Conservation (phyloP, 2,113 vertebrate species). For the Oryzias celebensis region DNA sequence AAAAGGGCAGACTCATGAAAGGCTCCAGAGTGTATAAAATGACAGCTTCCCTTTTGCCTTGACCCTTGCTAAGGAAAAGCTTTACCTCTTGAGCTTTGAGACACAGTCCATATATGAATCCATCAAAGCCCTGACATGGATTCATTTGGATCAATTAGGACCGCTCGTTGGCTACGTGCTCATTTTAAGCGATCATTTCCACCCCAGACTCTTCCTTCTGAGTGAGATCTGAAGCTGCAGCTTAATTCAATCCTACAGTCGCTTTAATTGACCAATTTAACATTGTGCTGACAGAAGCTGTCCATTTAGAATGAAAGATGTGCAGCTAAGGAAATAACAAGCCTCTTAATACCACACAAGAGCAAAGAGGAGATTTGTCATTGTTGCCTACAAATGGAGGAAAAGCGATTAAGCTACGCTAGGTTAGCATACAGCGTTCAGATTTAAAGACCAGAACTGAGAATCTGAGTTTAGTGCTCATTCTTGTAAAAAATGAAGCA, state of each 20-base stretch:
- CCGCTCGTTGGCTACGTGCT: slow-evolving; percentile 64
- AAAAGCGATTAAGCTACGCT: slow-evolving; percentile 56
- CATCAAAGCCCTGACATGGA: slow-evolving; percentile 67
- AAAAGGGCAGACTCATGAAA: slow-evolving; percentile 13
- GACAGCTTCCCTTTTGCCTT: slow-evolving; percentile 22
- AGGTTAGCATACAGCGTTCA: slow-evolving; percentile 39
- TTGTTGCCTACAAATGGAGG: slow-evolving; percentile 58
- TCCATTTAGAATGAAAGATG: slow-evolving; percentile 76
- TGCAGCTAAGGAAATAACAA: slow-evolving; percentile 69
- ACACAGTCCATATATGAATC: slow-evolving; percentile 55
- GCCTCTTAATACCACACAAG: slow-evolving; percentile 66
- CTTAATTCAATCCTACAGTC: slow-evolving; percentile 77
- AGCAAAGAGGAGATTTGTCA: slow-evolving; percentile 69
- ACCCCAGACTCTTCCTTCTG: slow-evolving; percentile 56
- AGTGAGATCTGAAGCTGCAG: slow-evolving; percentile 65
- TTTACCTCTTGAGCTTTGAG: slow-evolving; percentile 54
- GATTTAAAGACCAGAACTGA: slow-evolving; percentile 18
- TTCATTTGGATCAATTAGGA: slow-evolving; percentile 76
- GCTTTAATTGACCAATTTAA: slow-evolving; percentile 79
- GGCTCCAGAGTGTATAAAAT: slow-evolving; percentile 47
- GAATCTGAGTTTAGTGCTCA: slow-evolving; percentile 15
- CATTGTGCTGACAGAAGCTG: slow-evolving; percentile 76
- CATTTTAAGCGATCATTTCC: slow-evolving; percentile 68
- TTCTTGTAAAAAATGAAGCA: slow-evolving; percentile 10
- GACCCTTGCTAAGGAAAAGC: slow-evolving; percentile 47